These are phyloP conservation scores for Girardinus metallicus DNA, from an alignment of 2,797 vertebrate genomes.

Conservation along the genomic window DNA sequence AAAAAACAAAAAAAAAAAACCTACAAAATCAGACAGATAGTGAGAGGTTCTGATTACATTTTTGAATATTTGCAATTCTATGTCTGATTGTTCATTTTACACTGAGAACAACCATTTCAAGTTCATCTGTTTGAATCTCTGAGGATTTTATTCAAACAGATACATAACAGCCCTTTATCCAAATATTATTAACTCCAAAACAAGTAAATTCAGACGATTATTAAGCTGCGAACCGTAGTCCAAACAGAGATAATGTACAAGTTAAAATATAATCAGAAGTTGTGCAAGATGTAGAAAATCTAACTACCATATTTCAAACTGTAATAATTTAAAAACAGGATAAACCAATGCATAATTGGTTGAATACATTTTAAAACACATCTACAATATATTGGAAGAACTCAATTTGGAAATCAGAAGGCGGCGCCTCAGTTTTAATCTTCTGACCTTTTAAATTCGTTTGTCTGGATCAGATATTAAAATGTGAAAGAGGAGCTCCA, in stretches of 20 bases:
- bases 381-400: not conserved
- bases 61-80: not conserved
- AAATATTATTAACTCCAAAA: not conserved
- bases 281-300: not conserved
- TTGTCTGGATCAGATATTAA: conserved; percentile 2
- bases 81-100: not conserved
- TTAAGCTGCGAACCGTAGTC: not conserved
- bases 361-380: not conserved
- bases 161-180: not conserved
- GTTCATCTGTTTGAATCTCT: not conserved
- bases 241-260: not conserved
- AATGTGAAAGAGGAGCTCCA: not conserved
- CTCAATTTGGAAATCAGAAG: not conserved
- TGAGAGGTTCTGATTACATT: not conserved
- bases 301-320: not conserved
- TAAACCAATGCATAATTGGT: not conserved
- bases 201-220: not conserved
- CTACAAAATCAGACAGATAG: not conserved
- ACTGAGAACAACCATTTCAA: not conserved
- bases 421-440: not conserved
- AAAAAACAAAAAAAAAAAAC: not conserved
- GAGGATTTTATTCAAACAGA: not conserved
- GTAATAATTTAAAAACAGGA: not conserved
- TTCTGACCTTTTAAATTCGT: not conserved
- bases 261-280: not conserved